Evolutionary conservation across 2,888 invertebrate species (phyloP).

Genomic region (Chirona hameri): DNA sequence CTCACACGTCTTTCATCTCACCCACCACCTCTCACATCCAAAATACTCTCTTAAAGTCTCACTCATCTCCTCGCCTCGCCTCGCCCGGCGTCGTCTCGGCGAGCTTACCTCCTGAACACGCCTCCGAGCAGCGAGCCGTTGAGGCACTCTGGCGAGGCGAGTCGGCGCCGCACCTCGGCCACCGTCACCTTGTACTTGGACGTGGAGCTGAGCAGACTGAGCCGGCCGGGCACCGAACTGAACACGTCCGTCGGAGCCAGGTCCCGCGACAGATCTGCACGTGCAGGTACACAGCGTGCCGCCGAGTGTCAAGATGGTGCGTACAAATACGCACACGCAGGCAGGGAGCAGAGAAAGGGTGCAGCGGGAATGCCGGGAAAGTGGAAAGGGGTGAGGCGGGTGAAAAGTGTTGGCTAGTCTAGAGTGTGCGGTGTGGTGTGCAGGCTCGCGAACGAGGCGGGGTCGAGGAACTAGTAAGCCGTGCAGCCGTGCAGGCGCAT

Average conservation of each 20-base stretch:
- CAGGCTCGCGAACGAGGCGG: no score
- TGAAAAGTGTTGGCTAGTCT: no score
- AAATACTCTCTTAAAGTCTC: neutral
- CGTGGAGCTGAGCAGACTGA: constrained; percentile 53
- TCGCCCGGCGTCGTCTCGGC: neutral
- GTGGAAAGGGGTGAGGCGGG: no score
- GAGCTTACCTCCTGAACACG: constrained; percentile 48
- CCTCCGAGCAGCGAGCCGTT: constrained; percentile 56
- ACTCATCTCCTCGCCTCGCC: neutral
- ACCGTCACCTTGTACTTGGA: constrained; percentile 57
- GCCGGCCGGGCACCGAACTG: constrained; percentile 52
- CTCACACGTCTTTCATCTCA: no score
- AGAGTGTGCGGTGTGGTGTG: no score
- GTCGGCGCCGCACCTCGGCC: constrained; percentile 53
- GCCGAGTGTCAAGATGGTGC: no score
- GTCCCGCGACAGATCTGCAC: neutral
- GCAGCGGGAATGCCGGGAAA: no score
- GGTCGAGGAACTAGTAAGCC: no score
- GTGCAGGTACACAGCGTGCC: neutral
- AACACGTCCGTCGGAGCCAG: constrained; percentile 48
- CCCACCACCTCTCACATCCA: no score
- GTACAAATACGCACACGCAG: no score
- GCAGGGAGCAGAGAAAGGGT: no score
- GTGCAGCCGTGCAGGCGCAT: no score
- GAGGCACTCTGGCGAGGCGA: constrained; percentile 55